phyloP scores from a whole-genome alignment of 1,140 invertebrate species.

The Leptoteleia sp. region DNA sequence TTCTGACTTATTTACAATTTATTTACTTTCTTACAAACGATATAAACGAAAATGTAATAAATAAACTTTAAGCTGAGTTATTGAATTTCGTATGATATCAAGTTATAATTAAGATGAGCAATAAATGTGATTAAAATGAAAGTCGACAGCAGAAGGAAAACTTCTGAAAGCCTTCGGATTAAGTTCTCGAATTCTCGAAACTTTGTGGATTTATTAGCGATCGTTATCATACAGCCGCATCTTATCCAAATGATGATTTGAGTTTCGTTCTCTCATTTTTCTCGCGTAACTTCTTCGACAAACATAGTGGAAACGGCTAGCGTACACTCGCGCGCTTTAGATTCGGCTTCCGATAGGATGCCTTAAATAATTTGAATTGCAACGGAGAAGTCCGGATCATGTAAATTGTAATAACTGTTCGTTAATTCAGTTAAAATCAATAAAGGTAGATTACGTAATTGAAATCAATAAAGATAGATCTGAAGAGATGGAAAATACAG shows the following conservation, averaged over 20 bases:
- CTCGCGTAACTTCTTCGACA: slow-evolving; percentile 41
- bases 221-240: slow-evolving; percentile 53
- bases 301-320: slow-evolving; percentile 25
- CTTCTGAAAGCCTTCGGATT: slow-evolving; percentile 43
- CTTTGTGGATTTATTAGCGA: slow-evolving; percentile 56
- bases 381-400: not conserved
- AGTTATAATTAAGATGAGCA: slow-evolving; percentile 41
- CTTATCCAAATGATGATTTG: slow-evolving; percentile 55
- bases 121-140: slow-evolving; percentile 50
- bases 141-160: slow-evolving; percentile 31
- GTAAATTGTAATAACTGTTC: not conserved
- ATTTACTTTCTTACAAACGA: too few relatives aligned
- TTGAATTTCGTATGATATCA: too few relatives aligned
- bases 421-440: too few relatives aligned
- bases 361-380: slow-evolving; percentile 16
- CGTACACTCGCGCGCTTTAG: slow-evolving; percentile 37
- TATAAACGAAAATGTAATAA: too few relatives aligned
- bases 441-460: too few relatives aligned
- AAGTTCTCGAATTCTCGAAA: slow-evolving; percentile 35
- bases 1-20: too few relatives aligned
- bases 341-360: slow-evolving; percentile 9
- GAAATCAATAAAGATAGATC: too few relatives aligned
- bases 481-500: too few relatives aligned
- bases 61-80: too few relatives aligned
- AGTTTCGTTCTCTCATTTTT: slow-evolving; percentile 33